A percentile compares a stretch with the other conserved stretches of the same genome.
phyloP scores from a whole-genome alignment of 1,140 invertebrate species.

The Atta cephalotes region DNA sequence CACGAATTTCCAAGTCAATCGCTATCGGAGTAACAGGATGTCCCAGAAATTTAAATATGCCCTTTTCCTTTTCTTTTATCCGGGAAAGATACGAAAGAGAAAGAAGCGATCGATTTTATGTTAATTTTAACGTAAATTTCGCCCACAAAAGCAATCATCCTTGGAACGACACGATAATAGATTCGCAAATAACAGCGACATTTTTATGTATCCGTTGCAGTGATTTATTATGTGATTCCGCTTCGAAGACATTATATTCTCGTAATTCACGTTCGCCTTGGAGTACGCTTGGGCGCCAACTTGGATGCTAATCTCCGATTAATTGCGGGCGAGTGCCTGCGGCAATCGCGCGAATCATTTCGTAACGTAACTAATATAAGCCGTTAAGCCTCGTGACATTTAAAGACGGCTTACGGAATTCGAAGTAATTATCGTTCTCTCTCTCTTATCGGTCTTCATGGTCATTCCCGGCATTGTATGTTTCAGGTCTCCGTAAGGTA shows the following conservation, averaged over 20 bases:
- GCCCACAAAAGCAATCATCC: conserved; percentile 12
- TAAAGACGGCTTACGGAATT: conserved; percentile 36
- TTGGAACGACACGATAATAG: background rate
- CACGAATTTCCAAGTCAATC: conserved; percentile 55
- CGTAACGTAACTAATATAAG: conserved; percentile 34
- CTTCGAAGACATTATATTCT: background rate
- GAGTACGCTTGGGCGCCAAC: conserved; percentile 3
- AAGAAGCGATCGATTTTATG: conserved; percentile 51
- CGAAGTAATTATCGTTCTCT: conserved; percentile 44
- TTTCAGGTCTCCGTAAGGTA: conserved; percentile 96
- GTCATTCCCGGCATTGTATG: conserved; percentile 4
- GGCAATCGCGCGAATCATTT: conserved; percentile 23
- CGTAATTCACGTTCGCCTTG: conserved; percentile 16
- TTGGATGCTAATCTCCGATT: conserved; percentile 38
- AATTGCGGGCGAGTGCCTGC: conserved; percentile 25
- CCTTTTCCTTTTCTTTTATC: background rate
- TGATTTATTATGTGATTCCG: conserved; percentile 27
- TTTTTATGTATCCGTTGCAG: background rate
- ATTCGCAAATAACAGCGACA: conserved; percentile 37
- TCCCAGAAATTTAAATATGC: conserved; percentile 54
- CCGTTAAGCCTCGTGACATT: conserved; percentile 44
- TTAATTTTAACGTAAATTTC: conserved; percentile 40
- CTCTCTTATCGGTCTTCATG: conserved; percentile 6
- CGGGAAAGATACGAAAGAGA: background rate
- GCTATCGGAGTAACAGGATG: conserved; percentile 46